phyloP scores from a whole-genome alignment of 2,797 vertebrate genomes.

The Sylvia borin region DNA sequence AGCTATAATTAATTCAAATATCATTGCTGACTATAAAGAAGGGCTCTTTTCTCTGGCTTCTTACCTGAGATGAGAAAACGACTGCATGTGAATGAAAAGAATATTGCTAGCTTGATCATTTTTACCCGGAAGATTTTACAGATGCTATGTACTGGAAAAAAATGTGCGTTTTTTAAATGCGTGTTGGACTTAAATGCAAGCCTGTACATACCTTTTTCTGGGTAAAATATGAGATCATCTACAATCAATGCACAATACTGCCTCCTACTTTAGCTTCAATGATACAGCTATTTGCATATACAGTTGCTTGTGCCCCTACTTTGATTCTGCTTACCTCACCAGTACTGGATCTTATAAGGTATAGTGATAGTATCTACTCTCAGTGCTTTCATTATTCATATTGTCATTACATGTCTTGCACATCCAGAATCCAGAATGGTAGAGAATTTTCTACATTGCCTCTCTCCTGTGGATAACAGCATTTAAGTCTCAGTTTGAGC shows the following conservation, averaged over 20 bases:
- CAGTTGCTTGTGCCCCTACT: neutral
- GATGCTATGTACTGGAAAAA: neutral
- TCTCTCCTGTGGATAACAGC: neutral
- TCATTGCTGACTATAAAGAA: neutral
- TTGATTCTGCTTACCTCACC: neutral
- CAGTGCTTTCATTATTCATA: neutral
- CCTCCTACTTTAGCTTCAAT: neutral
- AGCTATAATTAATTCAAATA: neutral
- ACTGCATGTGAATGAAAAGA: neutral
- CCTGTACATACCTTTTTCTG: neutral
- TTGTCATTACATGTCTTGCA: neutral
- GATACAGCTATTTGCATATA: fast-evolving
- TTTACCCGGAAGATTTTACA: neutral
- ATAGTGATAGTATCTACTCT: neutral
- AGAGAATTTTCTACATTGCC: neutral
- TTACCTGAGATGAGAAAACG: neutral
- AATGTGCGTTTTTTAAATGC: neutral
- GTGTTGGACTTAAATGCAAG: neutral
- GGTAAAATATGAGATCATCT: neutral
- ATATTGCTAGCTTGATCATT: neutral
- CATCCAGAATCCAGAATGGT: neutral
- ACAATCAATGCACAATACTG: neutral
- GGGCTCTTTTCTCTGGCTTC: neutral
- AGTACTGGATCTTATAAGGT: neutral
- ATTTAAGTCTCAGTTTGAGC: neutral